A percentile compares a stretch with the other conserved stretches of the same genome.
Conservation (phyloP, 2,113 vertebrate species). For the Corvus hawaiiensis region DNA sequence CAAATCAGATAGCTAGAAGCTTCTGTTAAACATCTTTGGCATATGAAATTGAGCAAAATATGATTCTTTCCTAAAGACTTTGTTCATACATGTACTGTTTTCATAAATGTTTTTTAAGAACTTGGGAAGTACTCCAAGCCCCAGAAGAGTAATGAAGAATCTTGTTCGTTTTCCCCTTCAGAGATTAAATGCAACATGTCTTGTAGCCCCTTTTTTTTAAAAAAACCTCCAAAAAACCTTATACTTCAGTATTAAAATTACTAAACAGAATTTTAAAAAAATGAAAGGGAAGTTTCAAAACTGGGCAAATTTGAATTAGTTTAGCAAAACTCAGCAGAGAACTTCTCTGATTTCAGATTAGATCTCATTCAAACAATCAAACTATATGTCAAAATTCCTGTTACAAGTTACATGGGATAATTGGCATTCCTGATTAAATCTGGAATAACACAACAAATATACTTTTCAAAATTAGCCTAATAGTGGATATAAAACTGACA, state of each 20-base stretch:
- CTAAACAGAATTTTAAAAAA: background rate
- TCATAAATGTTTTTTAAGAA: background rate
- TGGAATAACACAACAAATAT: background rate
- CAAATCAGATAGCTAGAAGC: background rate
- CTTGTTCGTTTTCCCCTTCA: background rate
- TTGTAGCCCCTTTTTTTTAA: background rate
- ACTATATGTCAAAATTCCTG: background rate
- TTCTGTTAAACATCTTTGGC: background rate
- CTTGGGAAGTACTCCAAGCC: background rate
- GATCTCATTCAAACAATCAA: background rate
- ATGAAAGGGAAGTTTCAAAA: background rate
- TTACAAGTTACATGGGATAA: background rate
- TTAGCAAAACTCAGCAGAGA: background rate
- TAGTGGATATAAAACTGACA: background rate
- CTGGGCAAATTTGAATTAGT: background rate
- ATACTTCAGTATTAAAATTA: background rate
- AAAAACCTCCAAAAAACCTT: too few species aligned
- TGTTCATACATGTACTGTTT: background rate
- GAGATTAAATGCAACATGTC: background rate
- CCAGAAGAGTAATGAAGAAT: background rate
- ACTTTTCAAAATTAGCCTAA: background rate
- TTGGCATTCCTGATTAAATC: background rate
- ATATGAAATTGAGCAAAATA: background rate
- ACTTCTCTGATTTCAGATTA: background rate
- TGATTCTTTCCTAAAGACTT: background rate